Conservation (phyloP, 1,140 invertebrate genomes). For the Tetragonula clypearis region DNA sequence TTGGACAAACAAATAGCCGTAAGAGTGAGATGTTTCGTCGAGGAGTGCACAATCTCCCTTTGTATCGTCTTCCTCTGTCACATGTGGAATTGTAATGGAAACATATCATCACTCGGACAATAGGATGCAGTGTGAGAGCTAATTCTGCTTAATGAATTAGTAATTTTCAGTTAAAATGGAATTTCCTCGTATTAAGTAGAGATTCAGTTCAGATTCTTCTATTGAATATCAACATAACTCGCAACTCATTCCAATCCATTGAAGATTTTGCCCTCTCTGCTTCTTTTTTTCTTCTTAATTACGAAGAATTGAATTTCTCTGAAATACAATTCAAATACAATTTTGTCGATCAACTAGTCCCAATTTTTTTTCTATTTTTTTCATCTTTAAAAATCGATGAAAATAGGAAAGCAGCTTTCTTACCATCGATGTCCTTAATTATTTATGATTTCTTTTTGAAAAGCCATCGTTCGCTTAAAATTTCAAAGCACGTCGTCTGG, state of each 20-base stretch:
- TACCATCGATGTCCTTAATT: not conserved
- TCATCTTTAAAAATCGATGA: not conserved
- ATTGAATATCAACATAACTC: not conserved
- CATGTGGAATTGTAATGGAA: not conserved
- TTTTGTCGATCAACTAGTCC: not conserved
- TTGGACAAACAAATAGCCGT: not conserved
- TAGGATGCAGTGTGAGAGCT: not conserved
- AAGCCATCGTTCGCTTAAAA: not conserved
- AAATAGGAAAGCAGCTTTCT: not conserved
- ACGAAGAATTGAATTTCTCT: not conserved
- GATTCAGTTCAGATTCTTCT: not conserved
- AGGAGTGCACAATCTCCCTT: not conserved
- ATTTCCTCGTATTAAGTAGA: not conserved
- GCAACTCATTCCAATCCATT: not conserved
- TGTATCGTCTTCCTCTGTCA: conserved; percentile 1
- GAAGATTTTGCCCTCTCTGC: not conserved
- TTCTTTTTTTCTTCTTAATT: no score
- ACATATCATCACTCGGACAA: not conserved
- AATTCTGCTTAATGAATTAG: not conserved
- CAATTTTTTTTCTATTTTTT: not conserved
- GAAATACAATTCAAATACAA: not conserved
- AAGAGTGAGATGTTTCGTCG: conserved; percentile 8
- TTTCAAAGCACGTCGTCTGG: not conserved
- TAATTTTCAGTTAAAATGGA: not conserved
- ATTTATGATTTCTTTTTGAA: not conserved